Evolutionary conservation across 2,888 invertebrate species (phyloP).

Genomic region (Drosophila melanosoma): DNA sequence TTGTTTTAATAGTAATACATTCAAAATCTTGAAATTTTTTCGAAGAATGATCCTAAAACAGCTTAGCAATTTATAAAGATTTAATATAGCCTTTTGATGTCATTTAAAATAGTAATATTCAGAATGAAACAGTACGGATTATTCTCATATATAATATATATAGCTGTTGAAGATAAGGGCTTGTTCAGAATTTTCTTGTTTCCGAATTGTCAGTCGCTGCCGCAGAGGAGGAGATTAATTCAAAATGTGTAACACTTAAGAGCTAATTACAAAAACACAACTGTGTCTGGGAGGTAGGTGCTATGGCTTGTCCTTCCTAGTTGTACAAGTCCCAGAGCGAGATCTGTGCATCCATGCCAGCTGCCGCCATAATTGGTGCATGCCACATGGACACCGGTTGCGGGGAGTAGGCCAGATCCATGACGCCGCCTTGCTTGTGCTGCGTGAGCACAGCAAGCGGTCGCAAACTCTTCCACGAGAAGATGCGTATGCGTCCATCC

Average conservation of each 20-base stretch:
- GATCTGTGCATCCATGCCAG: conserved; percentile 90
- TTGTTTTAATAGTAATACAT: background rate
- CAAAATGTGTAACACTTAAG: conserved; percentile 45
- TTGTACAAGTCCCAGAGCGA: conserved; percentile 93
- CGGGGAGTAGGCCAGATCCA: conserved; percentile 90
- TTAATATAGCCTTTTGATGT: background rate
- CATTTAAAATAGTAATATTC: background rate
- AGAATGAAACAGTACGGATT: background rate
- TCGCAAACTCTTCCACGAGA: conserved; percentile 91
- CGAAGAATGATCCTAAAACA: background rate
- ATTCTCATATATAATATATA: background rate
- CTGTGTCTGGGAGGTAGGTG: background rate
- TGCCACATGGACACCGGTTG: conserved; percentile 89
- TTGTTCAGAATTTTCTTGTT: conserved; percentile 11
- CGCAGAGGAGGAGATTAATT: conserved; percentile 10
- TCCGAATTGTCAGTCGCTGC: conserved; percentile 40
- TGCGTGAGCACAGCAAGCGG: conserved; percentile 90
- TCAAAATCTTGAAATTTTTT: background rate
- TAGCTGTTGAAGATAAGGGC: conserved; percentile 11
- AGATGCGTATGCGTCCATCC: conserved; percentile 91
- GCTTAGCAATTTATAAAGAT: background rate
- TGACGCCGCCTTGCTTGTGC: conserved; percentile 89
- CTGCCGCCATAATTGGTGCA: conserved; percentile 91
- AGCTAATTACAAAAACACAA: conserved; percentile 13
- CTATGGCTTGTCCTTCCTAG: conserved; percentile 62